Evolutionary conservation across 2,113 vertebrate species (phyloP).

Genomic region (Dipodomys spectabilis): DNA sequence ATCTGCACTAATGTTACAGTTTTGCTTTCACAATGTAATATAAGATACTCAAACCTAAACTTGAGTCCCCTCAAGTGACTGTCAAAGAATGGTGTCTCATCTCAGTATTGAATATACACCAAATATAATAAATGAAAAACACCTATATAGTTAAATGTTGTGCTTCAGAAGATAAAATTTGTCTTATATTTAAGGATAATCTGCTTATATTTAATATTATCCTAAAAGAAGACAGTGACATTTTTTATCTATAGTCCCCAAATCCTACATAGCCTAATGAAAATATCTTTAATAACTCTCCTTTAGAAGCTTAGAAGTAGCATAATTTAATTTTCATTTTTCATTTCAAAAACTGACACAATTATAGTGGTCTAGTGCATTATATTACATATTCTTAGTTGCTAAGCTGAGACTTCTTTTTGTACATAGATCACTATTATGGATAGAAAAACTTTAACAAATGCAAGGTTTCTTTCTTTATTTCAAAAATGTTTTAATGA

Average conservation of each 20-base stretch:
- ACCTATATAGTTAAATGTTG: not conserved
- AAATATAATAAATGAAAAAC: not conserved
- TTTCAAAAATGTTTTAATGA: too few species aligned
- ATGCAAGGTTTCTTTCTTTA: not conserved
- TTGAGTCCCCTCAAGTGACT: not conserved
- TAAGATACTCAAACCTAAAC: conserved; percentile 1
- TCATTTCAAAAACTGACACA: not conserved
- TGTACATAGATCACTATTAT: not conserved
- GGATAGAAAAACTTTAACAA: not conserved
- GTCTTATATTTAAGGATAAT: not conserved
- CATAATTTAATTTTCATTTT: not conserved
- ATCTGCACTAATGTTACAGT: conserved; percentile 55
- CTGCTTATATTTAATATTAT: not conserved
- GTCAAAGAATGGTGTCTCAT: not conserved
- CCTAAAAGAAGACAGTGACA: not conserved
- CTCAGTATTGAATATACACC: not conserved
- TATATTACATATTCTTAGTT: not conserved
- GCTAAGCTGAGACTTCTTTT: not conserved
- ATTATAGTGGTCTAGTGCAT: not conserved
- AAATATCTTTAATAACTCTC: not conserved
- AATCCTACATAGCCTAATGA: not conserved
- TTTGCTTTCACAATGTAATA: not conserved
- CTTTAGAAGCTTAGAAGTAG: not conserved
- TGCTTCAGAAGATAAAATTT: not conserved
- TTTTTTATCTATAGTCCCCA: not conserved